phyloP scores from a whole-genome alignment of 2,113 vertebrate genomes.

The Sialia sialis region DNA sequence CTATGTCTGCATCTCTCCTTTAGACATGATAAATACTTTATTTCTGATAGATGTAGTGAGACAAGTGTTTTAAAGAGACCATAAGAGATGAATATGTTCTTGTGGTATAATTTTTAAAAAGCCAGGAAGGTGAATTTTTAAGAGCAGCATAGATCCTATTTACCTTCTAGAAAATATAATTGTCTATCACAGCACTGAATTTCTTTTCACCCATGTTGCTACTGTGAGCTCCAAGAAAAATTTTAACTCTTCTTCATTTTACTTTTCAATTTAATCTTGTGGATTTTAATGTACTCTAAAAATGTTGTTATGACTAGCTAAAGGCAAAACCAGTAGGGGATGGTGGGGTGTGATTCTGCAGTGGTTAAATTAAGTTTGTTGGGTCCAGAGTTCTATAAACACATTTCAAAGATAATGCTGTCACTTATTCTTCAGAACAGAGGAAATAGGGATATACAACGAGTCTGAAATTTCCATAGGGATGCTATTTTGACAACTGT shows the following conservation, averaged over 20 bases:
- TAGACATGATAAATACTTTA: not conserved
- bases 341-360: not conserved
- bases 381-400: not conserved
- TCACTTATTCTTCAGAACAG: not conserved
- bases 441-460: not conserved
- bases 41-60: not conserved
- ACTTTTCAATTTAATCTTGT: not conserved
- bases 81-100: not conserved
- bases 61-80: not conserved
- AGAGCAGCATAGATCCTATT: not conserved
- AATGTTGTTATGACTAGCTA: not conserved
- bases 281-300: not conserved
- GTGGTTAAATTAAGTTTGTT: not conserved
- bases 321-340: not conserved
- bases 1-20: not conserved
- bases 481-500: conserved; percentile 16
- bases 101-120: not conserved
- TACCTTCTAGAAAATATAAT: not conserved
- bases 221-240: not conserved
- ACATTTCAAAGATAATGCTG: not conserved
- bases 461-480: conserved; percentile 1
- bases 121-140: not conserved
- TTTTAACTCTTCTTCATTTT: not conserved
- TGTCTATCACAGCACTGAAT: not conserved
- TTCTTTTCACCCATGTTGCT: not conserved